phyloP scores from a whole-genome alignment of 2,797 vertebrate genomes.

The Catharus ustulatus region DNA sequence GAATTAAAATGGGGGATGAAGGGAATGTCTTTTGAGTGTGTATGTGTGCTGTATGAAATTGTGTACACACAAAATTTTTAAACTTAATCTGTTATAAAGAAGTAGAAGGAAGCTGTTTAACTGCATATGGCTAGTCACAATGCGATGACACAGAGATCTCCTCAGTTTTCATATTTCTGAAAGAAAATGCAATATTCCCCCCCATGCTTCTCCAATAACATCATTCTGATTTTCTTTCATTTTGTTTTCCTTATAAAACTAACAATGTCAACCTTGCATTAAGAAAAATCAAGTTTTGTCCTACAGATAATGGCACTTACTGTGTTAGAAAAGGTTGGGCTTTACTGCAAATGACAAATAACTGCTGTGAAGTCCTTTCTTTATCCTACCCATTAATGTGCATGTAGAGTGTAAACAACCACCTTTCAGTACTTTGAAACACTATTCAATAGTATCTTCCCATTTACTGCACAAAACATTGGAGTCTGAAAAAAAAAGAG shows the following conservation, averaged over 20 bases:
- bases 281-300: conserved; percentile 28
- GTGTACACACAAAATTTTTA: background rate
- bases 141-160: background rate
- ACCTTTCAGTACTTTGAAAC: background rate
- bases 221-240: background rate
- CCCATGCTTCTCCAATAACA: background rate
- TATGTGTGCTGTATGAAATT: fast-evolving
- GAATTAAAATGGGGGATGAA: background rate
- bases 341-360: background rate
- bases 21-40: background rate
- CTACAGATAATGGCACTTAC: conserved; percentile 6
- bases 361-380: background rate
- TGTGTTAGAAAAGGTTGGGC: conserved; percentile 22
- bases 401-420: background rate
- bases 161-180: background rate
- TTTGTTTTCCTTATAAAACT: conserved; percentile 21
- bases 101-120: background rate
- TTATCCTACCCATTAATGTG: background rate
- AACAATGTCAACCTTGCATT: conserved; percentile 15
- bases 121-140: background rate
- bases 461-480: background rate
- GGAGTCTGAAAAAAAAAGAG: background rate
- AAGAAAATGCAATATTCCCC: background rate
- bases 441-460: background rate
- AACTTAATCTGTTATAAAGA: background rate